A percentile compares a stretch with the other conserved stretches of the same genome.
These are phyloP conservation scores for Phoebastria nigripes DNA, from an alignment of 2,797 vertebrate genomes.

Conservation along the genomic window DNA sequence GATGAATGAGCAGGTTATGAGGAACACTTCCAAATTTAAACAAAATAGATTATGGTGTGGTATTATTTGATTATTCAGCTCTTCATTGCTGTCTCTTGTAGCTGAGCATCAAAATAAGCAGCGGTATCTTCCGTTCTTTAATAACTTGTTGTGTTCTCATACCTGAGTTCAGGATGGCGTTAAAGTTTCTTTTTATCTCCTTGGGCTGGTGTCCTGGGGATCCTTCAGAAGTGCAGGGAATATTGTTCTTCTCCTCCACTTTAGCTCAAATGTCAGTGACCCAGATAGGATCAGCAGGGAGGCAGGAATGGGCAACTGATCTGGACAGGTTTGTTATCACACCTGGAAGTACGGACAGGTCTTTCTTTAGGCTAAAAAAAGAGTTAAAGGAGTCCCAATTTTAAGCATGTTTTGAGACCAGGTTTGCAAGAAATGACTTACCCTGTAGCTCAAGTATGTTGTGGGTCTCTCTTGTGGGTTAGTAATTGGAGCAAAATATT, in stretches of 20 bases:
- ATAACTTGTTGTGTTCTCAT: background rate
- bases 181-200: background rate
- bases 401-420: background rate
- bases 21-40: background rate
- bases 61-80: background rate
- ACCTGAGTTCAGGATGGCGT: background rate
- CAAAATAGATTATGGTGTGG: background rate
- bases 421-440: background rate
- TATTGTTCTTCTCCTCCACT: background rate
- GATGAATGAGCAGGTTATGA: background rate
- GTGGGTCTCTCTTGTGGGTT: conserved; percentile 8
- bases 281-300: background rate
- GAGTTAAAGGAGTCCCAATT: background rate
- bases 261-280: background rate
- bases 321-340: background rate
- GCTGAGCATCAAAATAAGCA: background rate
- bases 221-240: background rate
- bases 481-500: background rate
- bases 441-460: background rate
- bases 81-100: background rate
- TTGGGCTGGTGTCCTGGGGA: background rate
- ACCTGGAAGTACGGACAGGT: background rate
- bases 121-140: background rate
- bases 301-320: background rate
- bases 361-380: background rate